Evolutionary conservation across 2,113 vertebrate genomes (phyloP).

Genomic region (Thamnophis sirtalis): DNA sequence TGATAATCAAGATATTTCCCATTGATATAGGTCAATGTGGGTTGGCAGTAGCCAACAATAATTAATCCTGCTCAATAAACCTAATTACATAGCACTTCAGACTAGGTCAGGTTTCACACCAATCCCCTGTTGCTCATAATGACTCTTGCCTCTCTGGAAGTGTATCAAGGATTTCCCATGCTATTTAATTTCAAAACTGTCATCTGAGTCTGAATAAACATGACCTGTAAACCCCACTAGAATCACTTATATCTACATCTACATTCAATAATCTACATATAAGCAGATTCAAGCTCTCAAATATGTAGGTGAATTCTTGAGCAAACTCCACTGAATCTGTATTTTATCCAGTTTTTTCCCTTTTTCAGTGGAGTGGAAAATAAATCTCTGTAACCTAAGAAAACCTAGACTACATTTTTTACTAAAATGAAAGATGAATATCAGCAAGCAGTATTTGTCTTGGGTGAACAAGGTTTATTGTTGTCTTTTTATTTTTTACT

Average conservation of each 20-base stretch:
- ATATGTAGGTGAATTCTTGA: background rate
- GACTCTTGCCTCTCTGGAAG: background rate
- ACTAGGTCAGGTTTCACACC: background rate
- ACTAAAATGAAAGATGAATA: background rate
- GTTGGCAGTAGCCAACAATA: background rate
- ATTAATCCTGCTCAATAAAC: background rate
- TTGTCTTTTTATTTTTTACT: background rate
- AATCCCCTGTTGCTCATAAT: background rate
- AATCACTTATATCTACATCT: background rate
- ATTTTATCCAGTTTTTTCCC: background rate
- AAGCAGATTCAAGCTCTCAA: background rate
- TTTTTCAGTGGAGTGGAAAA: background rate
- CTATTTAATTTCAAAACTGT: background rate
- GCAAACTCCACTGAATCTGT: background rate
- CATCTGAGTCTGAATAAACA: background rate
- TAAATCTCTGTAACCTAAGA: background rate
- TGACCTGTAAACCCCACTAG: background rate
- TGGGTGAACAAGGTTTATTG: background rate
- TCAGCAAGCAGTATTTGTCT: background rate
- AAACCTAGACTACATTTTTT: background rate
- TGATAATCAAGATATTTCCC: background rate
- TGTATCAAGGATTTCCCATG: background rate
- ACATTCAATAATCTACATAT: background rate
- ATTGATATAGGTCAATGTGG: background rate
- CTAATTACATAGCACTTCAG: background rate